Conservation (phyloP, 2,113 vertebrate genomes). For the Prionailurus bengalensis region DNA sequence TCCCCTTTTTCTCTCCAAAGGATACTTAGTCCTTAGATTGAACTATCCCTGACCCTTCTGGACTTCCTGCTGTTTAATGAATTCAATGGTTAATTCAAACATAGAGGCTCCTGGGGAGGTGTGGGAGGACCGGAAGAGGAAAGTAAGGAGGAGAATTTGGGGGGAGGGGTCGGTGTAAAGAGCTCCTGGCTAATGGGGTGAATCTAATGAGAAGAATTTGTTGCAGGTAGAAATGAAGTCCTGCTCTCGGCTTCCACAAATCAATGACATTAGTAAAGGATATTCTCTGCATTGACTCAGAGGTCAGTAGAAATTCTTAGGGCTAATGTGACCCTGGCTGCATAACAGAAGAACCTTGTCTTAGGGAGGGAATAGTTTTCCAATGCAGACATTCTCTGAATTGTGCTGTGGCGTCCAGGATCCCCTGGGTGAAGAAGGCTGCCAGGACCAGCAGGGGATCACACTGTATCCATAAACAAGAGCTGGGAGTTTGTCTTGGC, state of each 20-base stretch:
- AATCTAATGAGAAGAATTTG: not conserved
- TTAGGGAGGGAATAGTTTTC: not conserved
- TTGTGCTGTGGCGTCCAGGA: not conserved
- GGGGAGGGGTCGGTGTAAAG: not conserved
- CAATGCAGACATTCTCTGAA: not conserved
- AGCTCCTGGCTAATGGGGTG: not conserved
- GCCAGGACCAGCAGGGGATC: no score
- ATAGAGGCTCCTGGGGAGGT: not conserved
- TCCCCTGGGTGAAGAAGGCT: not conserved
- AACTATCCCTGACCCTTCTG: not conserved
- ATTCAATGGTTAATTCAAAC: conserved; percentile 17
- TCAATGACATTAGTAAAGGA: not conserved
- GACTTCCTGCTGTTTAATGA: not conserved
- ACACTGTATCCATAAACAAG: not conserved
- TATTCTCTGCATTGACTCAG: not conserved
- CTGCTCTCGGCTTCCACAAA: not conserved
- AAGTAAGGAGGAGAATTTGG: not conserved
- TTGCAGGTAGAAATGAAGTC: not conserved
- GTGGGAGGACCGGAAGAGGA: not conserved
- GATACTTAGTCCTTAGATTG: not conserved
- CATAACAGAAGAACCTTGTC: not conserved
- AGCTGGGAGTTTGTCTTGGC: not conserved
- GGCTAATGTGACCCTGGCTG: not conserved
- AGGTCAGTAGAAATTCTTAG: not conserved
- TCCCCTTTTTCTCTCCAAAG: not conserved